These are phyloP conservation scores for Zaprionus taronus DNA, from an alignment of 1,140 invertebrate species.

Conservation along the genomic window DNA sequence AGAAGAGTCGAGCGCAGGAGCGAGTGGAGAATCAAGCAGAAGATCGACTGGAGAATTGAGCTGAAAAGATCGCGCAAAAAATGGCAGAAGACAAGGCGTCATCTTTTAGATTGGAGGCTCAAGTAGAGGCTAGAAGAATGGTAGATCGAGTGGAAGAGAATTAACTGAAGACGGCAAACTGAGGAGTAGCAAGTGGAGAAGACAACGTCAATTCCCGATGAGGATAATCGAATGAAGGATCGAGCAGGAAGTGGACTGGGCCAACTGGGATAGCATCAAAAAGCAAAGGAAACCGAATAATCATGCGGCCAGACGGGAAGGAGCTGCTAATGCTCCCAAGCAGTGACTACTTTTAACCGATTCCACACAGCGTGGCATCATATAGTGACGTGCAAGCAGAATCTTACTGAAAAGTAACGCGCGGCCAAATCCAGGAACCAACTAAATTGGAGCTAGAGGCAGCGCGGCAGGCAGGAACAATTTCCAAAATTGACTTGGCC, in stretches of 20 bases:
- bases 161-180: not conserved
- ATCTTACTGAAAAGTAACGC: not conserved
- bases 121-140: not conserved
- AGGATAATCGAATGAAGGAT: not conserved
- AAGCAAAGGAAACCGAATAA: not conserved
- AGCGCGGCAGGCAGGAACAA: constrained; percentile 2
- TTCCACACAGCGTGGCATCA: not conserved
- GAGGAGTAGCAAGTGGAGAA: not conserved
- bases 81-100: not conserved
- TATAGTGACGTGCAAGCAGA: not conserved
- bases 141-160: not conserved
- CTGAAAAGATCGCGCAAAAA: not conserved
- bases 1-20: not conserved
- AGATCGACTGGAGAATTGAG: not conserved
- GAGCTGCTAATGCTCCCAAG: too few relatives aligned
- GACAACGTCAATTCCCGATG: not conserved
- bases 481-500: constrained; percentile 2
- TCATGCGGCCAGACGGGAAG: too few relatives aligned
- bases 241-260: not conserved
- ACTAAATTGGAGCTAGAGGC: not conserved
- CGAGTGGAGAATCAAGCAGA: not conserved
- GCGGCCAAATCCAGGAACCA: not conserved
- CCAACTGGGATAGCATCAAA: not conserved
- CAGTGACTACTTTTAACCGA: too few relatives aligned
- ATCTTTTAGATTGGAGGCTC: not conserved